Conservation (phyloP, 2,113 vertebrate genomes). For the Oriolus oriolus region DNA sequence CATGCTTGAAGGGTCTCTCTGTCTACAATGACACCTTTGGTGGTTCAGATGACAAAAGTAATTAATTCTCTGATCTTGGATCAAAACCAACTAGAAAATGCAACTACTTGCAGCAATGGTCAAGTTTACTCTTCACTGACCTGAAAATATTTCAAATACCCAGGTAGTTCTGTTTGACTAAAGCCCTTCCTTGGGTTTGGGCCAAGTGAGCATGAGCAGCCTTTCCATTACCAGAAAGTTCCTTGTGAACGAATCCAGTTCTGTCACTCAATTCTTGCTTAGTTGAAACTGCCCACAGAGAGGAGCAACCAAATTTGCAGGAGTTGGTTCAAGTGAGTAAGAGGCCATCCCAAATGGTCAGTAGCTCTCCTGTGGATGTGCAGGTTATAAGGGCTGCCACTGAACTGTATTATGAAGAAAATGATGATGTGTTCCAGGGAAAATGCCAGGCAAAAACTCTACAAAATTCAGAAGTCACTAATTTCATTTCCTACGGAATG, state of each 20-base stretch:
- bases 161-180: not conserved
- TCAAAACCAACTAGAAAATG: not conserved
- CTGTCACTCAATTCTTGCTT: not conserved
- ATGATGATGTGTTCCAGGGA: not conserved
- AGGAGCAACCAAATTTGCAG: not conserved
- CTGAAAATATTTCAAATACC: not conserved
- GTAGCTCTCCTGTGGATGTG: not conserved
- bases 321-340: not conserved
- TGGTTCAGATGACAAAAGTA: not conserved
- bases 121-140: not conserved
- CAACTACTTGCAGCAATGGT: not conserved
- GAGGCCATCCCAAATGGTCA: not conserved
- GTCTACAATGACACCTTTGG: not conserved
- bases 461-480: not conserved
- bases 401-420: not conserved
- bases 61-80: not conserved
- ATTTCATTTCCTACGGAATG: not conserved
- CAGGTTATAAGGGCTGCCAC: not conserved
- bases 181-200: not conserved
- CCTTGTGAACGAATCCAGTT: accelerated
- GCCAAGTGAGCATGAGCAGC: not conserved
- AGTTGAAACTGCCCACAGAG: not conserved
- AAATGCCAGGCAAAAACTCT: not conserved
- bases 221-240: not conserved
- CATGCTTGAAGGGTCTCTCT: not conserved